These are phyloP conservation scores for Mycteria americana DNA, from an alignment of 2,797 vertebrate genomes.

Conservation along the genomic window DNA sequence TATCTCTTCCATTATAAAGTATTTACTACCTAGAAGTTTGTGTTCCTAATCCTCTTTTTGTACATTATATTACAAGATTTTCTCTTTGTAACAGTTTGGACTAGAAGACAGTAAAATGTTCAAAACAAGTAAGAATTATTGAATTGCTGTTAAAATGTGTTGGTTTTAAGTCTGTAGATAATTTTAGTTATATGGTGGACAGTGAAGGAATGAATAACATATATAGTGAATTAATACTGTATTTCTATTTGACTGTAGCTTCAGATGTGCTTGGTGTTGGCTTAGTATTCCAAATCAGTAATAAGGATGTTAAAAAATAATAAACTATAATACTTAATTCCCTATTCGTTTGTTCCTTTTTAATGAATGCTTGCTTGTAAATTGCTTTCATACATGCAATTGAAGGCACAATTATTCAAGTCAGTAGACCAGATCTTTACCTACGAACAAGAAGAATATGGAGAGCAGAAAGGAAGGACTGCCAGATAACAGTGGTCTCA, in stretches of 20 bases:
- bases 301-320: not conserved
- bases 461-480: not conserved
- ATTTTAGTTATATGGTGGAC: not conserved
- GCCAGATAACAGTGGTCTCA: not conserved
- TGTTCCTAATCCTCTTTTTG: not conserved
- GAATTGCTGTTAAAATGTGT: not conserved
- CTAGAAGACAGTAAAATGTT: not conserved
- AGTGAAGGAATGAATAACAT: not conserved
- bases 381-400: not conserved
- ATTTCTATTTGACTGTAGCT: not conserved
- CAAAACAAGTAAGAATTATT: not conserved
- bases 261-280: not conserved
- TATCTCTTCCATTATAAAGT: not conserved
- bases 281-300: not conserved
- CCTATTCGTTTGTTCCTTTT: not conserved
- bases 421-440: not conserved
- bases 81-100: not conserved
- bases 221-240: not conserved
- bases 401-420: not conserved
- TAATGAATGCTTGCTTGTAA: not conserved
- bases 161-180: not conserved
- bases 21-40: not conserved
- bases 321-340: not conserved
- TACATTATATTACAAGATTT: not conserved
- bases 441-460: not conserved